Evolutionary conservation across 2,888 invertebrate genomes (phyloP).

Genomic region (Brachynemurus nebulosus): DNA sequence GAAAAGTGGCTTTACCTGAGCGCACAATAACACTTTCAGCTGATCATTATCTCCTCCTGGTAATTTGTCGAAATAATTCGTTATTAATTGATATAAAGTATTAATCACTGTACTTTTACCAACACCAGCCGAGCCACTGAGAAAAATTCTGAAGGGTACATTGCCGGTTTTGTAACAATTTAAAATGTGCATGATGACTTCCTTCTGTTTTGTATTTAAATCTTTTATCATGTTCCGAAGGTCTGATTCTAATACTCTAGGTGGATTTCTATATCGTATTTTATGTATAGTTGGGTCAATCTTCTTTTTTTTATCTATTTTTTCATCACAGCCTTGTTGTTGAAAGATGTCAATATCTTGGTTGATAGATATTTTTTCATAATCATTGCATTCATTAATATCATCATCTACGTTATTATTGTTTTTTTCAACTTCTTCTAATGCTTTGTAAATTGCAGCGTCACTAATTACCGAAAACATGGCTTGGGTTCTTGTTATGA

Average conservation of each 20-base stretch:
- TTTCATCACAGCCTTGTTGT: slow-evolving; percentile 1
- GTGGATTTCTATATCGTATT: not conserved
- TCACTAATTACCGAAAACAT: slow-evolving; percentile 9
- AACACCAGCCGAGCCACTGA: slow-evolving; percentile 9
- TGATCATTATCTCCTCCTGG: slow-evolving; percentile 16
- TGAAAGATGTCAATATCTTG: slow-evolving; percentile 11
- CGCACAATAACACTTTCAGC: slow-evolving; percentile 17
- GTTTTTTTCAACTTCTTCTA: slow-evolving; percentile 4
- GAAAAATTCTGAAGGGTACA: not conserved
- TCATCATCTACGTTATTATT: not conserved
- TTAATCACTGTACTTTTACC: slow-evolving; percentile 11
- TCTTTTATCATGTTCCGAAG: slow-evolving; percentile 10
- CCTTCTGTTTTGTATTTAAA: slow-evolving; percentile 14
- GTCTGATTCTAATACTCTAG: slow-evolving; percentile 8
- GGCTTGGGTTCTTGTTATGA: slow-evolving; percentile 9
- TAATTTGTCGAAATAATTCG: slow-evolving; percentile 14
- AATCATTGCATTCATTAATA: slow-evolving; percentile 10
- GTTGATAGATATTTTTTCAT: slow-evolving; percentile 9
- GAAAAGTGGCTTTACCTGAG: slow-evolving; percentile 18
- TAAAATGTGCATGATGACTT: slow-evolving; percentile 15
- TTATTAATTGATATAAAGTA: slow-evolving; percentile 6
- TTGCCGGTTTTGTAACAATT: slow-evolving; percentile 13
- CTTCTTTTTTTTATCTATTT: not conserved
- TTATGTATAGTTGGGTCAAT: not conserved
- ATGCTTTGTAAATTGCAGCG: slow-evolving; percentile 7